A percentile compares a stretch with the other conserved stretches of the same genome.
Conservation (phyloP, 2,113 vertebrate species). For the Atlantisia rogersi region DNA sequence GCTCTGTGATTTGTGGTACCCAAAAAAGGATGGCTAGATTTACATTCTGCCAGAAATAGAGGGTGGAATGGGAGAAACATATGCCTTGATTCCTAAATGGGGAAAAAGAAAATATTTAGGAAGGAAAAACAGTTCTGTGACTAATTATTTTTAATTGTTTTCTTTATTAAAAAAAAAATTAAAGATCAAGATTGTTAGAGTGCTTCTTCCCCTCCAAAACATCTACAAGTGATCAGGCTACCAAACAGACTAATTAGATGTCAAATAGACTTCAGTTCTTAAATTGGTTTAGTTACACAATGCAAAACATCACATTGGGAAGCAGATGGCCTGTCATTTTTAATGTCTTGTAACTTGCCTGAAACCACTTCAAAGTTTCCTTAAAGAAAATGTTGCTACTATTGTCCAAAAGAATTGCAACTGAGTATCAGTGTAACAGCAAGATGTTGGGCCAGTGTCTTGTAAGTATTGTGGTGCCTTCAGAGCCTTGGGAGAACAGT, state of each 20-base stretch:
- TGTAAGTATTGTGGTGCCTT: background rate
- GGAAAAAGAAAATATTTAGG: conserved; percentile 37
- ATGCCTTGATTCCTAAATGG: conserved; percentile 20
- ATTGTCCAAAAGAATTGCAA: conserved; percentile 27
- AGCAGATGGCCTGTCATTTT: conserved; percentile 65
- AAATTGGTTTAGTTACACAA: conserved; percentile 65
- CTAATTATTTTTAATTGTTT: conserved; percentile 66
- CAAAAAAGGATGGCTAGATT: conserved; percentile 6
- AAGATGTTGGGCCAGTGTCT: background rate
- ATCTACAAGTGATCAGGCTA: conserved; percentile 58
- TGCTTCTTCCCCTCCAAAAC: conserved; percentile 25
- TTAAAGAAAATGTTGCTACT: conserved; percentile 40
- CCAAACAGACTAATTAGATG: conserved; percentile 67
- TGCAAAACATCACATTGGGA: conserved; percentile 65
- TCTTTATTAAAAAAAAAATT: background rate
- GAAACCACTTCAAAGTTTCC: conserved; percentile 57
- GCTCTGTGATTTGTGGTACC: background rate
- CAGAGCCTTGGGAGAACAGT: background rate
- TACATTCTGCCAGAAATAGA: conserved; percentile 36
- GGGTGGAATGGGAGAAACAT: conserved; percentile 7
- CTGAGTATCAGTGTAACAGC: background rate
- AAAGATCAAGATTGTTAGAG: conserved; percentile 37
- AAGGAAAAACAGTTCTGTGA: conserved; percentile 36
- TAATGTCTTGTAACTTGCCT: conserved; percentile 59
- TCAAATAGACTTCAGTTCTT: conserved; percentile 64